Evolutionary conservation across 2,113 vertebrate genomes (phyloP).

Genomic region (Rhynchopsitta pachyrhyncha): DNA sequence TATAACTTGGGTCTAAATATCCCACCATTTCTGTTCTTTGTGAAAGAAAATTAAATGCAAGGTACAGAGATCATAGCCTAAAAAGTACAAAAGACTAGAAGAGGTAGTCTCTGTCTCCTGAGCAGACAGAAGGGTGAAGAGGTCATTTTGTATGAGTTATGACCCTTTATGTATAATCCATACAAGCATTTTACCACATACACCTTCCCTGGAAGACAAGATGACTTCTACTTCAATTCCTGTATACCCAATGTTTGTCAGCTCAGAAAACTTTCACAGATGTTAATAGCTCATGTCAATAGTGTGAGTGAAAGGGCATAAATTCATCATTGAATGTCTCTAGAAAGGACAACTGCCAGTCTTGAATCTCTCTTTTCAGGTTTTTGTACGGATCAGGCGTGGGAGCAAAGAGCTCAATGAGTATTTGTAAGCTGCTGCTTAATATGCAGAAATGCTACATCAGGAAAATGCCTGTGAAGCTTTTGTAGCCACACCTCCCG

Average conservation of each 20-base stretch:
- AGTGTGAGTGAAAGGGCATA: slow-evolving; percentile 74
- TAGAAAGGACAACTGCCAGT: slow-evolving; percentile 79
- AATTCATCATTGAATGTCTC: slow-evolving; percentile 75
- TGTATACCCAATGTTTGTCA: slow-evolving; percentile 49
- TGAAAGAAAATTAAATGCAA: neutral
- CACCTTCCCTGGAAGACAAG: slow-evolving; percentile 18
- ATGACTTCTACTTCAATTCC: slow-evolving; percentile 70
- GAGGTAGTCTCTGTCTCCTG: neutral
- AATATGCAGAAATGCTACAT: slow-evolving; percentile 84
- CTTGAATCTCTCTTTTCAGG: slow-evolving; percentile 69
- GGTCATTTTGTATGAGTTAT: neutral
- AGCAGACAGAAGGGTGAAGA: neutral
- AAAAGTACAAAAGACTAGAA: neutral
- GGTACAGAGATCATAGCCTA: neutral
- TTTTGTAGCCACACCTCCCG: slow-evolving; percentile 65
- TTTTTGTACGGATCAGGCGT: slow-evolving; percentile 76
- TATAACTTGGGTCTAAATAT: neutral
- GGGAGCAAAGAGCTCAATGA: slow-evolving; percentile 79
- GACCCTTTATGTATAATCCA: neutral
- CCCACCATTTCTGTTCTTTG: neutral
- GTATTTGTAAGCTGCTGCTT: slow-evolving; percentile 84
- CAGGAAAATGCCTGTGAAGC: slow-evolving; percentile 69
- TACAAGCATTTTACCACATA: neutral
- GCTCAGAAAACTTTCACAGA: slow-evolving; percentile 71
- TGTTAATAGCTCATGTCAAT: slow-evolving; percentile 78